Percentiles rank a stretch among this genome's conserved stretches.
Evolutionary conservation across 2,797 vertebrate species (phyloP).

Genomic region (Xyrichtys novacula): DNA sequence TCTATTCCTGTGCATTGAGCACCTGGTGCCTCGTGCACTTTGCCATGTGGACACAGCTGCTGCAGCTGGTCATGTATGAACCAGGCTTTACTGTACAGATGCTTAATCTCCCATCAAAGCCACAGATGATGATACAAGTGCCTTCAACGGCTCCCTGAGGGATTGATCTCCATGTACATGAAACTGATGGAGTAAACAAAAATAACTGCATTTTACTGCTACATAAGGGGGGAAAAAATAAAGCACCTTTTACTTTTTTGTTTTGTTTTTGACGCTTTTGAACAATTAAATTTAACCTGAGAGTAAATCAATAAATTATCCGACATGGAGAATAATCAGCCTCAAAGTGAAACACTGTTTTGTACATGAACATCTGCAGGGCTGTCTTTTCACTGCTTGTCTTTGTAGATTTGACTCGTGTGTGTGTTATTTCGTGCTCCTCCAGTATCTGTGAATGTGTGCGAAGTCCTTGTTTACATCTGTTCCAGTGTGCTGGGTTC

Average conservation of each 20-base stretch:
- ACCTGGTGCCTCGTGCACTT: background rate
- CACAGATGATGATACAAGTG: background rate
- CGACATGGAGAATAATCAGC: background rate
- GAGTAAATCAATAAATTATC: background rate
- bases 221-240: too few species aligned
- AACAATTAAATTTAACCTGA: background rate
- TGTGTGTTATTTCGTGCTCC: slow-evolving; percentile 12
- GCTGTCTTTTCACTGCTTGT: background rate
- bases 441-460: background rate
- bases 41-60: background rate
- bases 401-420: slow-evolving; percentile 15
- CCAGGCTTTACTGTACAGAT: background rate
- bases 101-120: background rate
- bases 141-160: background rate
- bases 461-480: slow-evolving; percentile 61
- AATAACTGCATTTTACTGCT: too few species aligned
- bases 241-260: background rate
- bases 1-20: background rate
- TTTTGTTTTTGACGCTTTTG: too few species aligned
- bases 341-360: background rate
- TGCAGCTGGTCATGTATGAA: background rate
- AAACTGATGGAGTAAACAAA: background rate
- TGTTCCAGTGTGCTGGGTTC: slow-evolving; percentile 53
- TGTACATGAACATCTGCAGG: background rate
- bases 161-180: background rate